A percentile compares a stretch with the other conserved stretches of the same genome.
Evolutionary conservation across 2,113 vertebrate genomes (phyloP).

Genomic region (Neogobius melanostomus): DNA sequence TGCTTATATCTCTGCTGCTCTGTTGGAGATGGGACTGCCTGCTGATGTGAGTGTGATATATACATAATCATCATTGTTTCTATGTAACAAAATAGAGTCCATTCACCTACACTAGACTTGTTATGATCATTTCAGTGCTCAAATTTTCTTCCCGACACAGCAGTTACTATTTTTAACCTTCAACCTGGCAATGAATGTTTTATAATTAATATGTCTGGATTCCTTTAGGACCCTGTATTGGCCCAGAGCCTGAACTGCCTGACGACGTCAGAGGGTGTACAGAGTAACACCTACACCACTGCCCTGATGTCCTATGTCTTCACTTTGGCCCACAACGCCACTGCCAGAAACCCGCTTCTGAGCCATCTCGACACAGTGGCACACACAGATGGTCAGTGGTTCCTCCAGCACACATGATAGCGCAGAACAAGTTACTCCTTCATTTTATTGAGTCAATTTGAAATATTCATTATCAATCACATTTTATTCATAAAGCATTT

Average conservation of each 20-base stretch:
- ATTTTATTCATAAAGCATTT: too few species aligned
- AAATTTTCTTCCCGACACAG: too few species aligned
- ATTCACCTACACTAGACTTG: too few species aligned
- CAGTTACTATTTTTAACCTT: too few species aligned
- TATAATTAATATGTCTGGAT: neutral
- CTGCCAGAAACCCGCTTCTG: conserved; percentile 19
- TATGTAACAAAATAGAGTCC: too few species aligned
- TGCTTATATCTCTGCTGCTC: conserved; percentile 76
- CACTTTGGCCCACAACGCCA: conserved; percentile 66
- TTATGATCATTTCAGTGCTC: too few species aligned
- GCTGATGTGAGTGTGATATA: conserved; percentile 47
- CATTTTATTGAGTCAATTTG: too few species aligned
- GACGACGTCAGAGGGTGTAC: conserved; percentile 22
- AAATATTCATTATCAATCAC: too few species aligned
- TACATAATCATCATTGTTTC: too few species aligned
- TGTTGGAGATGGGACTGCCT: conserved; percentile 73
- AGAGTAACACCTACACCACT: conserved; percentile 69
- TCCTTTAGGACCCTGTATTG: neutral
- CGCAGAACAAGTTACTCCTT: neutral
- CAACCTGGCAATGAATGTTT: neutral
- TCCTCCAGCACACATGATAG: neutral
- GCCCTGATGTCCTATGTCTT: conserved; percentile 81
- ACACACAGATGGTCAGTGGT: neutral
- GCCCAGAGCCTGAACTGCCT: conserved; percentile 54
- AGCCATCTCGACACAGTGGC: neutral